These are phyloP conservation scores for Listronotus oregonensis DNA, from an alignment of 1,140 invertebrate genomes.

Conservation along the genomic window DNA sequence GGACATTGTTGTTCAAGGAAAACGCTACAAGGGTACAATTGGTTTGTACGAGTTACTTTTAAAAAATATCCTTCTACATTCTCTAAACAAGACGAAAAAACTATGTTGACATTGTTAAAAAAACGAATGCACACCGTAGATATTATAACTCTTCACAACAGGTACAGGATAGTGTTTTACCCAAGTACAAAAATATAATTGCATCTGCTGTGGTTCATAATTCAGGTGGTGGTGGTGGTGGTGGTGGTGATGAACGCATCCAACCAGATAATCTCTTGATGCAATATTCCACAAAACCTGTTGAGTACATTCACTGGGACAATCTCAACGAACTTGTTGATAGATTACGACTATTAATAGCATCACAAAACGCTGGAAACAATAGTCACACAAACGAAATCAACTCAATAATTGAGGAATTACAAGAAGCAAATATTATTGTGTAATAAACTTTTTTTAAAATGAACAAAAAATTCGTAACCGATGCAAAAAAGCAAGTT, in stretches of 20 bases:
- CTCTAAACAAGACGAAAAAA: too few species aligned
- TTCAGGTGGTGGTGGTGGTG: too few species aligned
- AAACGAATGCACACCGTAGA: too few species aligned
- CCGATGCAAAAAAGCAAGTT: neutral
- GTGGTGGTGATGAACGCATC: neutral
- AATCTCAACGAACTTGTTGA: conserved; percentile 2
- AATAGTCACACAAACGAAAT: conserved; percentile 1
- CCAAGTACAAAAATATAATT: too few species aligned
- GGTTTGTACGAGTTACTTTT: conserved; percentile 7
- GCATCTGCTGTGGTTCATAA: too few species aligned
- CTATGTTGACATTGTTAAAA: too few species aligned
- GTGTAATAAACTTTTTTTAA: conserved; percentile 5
- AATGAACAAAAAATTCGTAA: too few species aligned
- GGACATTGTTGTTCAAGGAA: neutral
- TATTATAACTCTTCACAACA: too few species aligned
- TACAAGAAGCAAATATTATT: conserved; percentile 6
- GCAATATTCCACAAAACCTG: neutral
- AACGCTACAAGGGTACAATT: neutral
- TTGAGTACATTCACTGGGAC: conserved; percentile 5
- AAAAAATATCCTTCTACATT: conserved; percentile 1
- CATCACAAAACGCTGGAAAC: neutral
- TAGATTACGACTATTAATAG: too few species aligned
- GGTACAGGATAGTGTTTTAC: too few species aligned
- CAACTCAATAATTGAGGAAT: too few species aligned
- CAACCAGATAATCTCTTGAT: neutral